Conservation (phyloP, 2,113 vertebrate genomes). For the Lepus americanus region DNA sequence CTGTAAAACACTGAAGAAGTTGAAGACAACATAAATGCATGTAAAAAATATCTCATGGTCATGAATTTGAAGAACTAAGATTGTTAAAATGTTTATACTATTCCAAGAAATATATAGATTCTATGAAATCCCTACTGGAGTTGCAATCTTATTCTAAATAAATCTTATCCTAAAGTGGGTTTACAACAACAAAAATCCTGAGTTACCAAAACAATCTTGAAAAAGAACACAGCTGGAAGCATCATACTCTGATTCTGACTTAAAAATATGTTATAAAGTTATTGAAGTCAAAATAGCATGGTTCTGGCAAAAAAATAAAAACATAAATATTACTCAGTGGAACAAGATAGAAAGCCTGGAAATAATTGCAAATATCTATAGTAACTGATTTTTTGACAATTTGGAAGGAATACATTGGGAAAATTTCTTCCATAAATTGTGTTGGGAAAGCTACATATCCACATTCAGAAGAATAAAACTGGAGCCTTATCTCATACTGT, state of each 20-base stretch:
- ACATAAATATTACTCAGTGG: too few relatives aligned
- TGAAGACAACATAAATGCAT: background rate
- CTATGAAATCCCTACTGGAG: background rate
- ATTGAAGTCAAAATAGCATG: background rate
- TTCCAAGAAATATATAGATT: background rate
- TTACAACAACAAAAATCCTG: background rate
- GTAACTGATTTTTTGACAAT: background rate
- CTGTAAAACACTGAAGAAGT: background rate
- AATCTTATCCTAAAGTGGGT: background rate
- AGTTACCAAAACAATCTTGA: background rate
- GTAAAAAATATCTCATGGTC: background rate
- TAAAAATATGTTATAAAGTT: background rate
- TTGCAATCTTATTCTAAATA: background rate
- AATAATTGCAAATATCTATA: background rate
- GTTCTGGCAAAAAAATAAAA: background rate
- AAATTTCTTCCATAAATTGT: background rate
- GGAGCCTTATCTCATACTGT: background rate
- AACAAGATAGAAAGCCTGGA: background rate
- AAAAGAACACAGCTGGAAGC: background rate
- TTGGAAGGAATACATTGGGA: too few relatives aligned
- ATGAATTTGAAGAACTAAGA: background rate
- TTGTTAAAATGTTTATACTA: background rate
- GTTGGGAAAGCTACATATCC: too few relatives aligned
- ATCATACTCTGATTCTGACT: background rate
- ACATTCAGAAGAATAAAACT: too few relatives aligned